Evolutionary conservation across 2,113 vertebrate genomes (phyloP).

Genomic region (Crotalus horridus): DNA sequence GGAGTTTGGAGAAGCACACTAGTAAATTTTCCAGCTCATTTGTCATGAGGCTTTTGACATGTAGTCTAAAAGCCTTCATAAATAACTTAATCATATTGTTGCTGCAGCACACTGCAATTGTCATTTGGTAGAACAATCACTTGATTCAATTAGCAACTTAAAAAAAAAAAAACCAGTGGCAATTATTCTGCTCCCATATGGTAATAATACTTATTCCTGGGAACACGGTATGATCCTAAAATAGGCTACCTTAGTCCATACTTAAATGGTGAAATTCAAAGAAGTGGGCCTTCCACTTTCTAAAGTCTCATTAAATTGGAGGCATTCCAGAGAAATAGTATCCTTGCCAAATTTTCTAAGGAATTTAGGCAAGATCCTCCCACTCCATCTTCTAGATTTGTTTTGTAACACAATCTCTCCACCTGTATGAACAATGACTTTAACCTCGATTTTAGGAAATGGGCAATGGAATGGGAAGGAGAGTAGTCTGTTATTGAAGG

Average conservation of each 20-base stretch:
- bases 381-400: background rate
- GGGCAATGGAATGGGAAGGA: background rate
- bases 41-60: background rate
- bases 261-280: background rate
- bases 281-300: background rate
- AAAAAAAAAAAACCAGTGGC: background rate
- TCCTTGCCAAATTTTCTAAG: background rate
- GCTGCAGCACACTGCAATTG: background rate
- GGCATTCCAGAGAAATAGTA: background rate
- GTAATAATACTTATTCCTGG: background rate
- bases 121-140: background rate
- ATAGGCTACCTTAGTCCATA: background rate
- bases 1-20: background rate
- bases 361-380: background rate
- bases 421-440: constrained; percentile 20
- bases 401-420: constrained; percentile 26
- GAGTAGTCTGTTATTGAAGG: constrained; percentile 4
- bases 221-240: background rate
- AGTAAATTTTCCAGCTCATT: background rate
- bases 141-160: background rate
- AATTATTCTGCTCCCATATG: background rate
- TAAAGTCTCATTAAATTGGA: background rate
- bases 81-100: background rate
- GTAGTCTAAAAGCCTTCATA: background rate
- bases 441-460: constrained; percentile 13